Percentiles rank a stretch among this genome's conserved stretches.
Conservation (phyloP, 2,797 vertebrate genomes). For the Cossypha polioptera region DNA sequence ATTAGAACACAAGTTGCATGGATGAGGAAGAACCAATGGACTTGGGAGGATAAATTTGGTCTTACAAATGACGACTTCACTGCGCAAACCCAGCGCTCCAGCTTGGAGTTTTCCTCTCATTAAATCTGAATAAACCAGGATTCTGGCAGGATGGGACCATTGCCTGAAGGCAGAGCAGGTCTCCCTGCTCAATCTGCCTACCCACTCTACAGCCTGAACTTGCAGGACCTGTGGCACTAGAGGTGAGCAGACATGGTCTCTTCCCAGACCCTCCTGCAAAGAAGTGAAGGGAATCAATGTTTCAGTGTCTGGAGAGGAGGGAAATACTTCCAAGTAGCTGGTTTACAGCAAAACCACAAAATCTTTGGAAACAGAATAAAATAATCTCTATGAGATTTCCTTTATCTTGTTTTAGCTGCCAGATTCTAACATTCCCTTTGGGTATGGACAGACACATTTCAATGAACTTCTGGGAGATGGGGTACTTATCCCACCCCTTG, state of each 20-base stretch:
- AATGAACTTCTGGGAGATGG: neutral
- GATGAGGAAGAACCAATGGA: neutral
- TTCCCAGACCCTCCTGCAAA: neutral
- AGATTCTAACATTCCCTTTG: neutral
- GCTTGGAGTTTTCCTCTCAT: neutral
- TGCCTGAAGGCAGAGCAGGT: neutral
- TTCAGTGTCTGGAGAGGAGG: neutral
- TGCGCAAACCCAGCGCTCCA: neutral
- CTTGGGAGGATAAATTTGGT: neutral
- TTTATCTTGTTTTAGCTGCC: neutral
- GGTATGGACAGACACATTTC: neutral
- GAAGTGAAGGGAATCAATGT: neutral
- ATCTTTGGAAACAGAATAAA: neutral
- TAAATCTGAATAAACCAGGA: neutral
- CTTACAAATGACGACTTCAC: rapidly evolving
- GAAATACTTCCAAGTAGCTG: neutral
- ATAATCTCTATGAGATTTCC: neutral
- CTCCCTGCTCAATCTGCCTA: neutral
- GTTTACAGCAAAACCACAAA: neutral
- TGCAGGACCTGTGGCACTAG: neutral
- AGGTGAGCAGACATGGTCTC: neutral
- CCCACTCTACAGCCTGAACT: neutral
- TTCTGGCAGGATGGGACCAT: neutral
- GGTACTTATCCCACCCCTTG: neutral
- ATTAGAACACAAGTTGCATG: neutral